Conservation (phyloP, 2,113 vertebrate species). For the Cheirogaleus medius region DNA sequence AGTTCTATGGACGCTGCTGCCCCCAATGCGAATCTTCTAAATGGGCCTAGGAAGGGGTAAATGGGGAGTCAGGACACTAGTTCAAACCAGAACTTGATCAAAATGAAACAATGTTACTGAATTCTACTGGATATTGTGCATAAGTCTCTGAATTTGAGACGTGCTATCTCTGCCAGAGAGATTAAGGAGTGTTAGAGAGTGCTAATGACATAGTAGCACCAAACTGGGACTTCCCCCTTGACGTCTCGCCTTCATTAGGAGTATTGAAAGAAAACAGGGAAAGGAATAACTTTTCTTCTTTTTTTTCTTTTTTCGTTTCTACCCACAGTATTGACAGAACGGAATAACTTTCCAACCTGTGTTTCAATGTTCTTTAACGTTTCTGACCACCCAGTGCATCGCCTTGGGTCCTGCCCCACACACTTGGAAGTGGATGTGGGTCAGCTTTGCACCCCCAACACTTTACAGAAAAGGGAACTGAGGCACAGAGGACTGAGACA, state of each 20-base stretch:
- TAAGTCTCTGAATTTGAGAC: not conserved
- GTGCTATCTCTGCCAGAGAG: not conserved
- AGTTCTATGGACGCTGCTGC: not conserved
- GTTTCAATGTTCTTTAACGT: not conserved
- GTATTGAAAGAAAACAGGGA: not conserved
- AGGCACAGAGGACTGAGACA: not conserved
- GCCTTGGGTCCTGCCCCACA: not conserved
- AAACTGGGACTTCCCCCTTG: not conserved
- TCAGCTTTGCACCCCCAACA: not conserved
- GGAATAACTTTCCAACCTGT: not conserved
- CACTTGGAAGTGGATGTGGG: not conserved
- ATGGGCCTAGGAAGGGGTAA: not conserved
- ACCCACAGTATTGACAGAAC: not conserved
- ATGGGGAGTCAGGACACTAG: not conserved
- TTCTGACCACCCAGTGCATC: not conserved
- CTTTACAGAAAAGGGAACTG: not conserved
- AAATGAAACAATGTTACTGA: not conserved
- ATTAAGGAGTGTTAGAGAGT: not conserved
- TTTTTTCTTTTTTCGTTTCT: no score
- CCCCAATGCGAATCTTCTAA: not conserved
- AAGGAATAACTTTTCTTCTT: not conserved
- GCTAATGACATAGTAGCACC: not conserved
- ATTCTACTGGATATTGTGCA: not conserved
- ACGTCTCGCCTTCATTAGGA: not conserved
- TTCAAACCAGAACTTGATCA: not conserved